phyloP scores from a whole-genome alignment of 1,140 invertebrate species.

The Drosophila albomicans region DNA sequence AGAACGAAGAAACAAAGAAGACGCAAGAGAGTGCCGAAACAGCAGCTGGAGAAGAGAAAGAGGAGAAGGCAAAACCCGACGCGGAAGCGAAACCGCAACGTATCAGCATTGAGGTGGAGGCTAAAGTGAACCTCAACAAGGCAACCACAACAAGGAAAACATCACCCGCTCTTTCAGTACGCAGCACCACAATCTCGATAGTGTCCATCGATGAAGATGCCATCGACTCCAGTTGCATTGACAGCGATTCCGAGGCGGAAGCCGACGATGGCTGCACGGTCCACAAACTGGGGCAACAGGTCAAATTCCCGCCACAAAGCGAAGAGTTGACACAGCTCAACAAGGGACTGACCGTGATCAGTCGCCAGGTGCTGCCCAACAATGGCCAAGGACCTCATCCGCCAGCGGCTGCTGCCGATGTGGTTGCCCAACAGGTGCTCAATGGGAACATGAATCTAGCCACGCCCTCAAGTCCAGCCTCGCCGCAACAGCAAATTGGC shows the following conservation, averaged over 20 bases:
- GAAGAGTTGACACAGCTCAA: slow-evolving; percentile 70
- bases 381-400: background rate
- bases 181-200: slow-evolving; percentile 78
- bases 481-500: slow-evolving; percentile 79
- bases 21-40: background rate
- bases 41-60: slow-evolving; percentile 1
- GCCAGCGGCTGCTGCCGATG: slow-evolving; percentile 16
- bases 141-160: slow-evolving; percentile 20
- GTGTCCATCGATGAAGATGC: slow-evolving; percentile 81
- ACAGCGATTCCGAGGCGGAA: slow-evolving; percentile 76
- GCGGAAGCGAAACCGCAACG: slow-evolving; percentile 39
- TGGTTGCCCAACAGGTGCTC: slow-evolving; percentile 62
- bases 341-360: slow-evolving; percentile 64
- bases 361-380: slow-evolving; percentile 57
- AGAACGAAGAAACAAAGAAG: slow-evolving; percentile 15
- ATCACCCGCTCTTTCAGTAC: slow-evolving; percentile 71
- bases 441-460: slow-evolving; percentile 57
- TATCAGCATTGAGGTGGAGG: slow-evolving; percentile 68
- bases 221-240: slow-evolving; percentile 78
- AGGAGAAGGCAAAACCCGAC: slow-evolving; percentile 15
- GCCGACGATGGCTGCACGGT: slow-evolving; percentile 71
- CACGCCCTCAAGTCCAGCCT: slow-evolving; percentile 35
- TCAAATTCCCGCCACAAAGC: slow-evolving; percentile 68
- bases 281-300: slow-evolving; percentile 80
- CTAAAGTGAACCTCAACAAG: slow-evolving; percentile 62